phyloP scores from a whole-genome alignment of 2,797 vertebrate species.

The Falco naumanni region DNA sequence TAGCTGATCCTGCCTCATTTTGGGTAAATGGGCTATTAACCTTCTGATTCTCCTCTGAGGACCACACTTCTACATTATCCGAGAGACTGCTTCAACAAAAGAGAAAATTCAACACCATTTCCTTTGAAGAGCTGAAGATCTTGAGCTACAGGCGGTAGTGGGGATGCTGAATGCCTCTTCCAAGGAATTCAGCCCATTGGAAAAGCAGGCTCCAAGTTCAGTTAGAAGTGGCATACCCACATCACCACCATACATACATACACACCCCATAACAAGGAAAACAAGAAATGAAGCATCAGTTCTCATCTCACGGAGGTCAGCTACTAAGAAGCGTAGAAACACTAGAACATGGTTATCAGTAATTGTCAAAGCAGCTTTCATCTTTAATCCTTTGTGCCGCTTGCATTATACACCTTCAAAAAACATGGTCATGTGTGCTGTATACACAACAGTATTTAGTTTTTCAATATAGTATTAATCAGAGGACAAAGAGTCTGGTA shows the following conservation, averaged over 20 bases:
- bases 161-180: background rate
- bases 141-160: background rate
- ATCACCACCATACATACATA: no score
- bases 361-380: background rate
- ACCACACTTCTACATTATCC: background rate
- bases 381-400: background rate
- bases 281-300: background rate
- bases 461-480: background rate
- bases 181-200: background rate
- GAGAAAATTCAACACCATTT: background rate
- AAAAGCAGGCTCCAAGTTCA: background rate
- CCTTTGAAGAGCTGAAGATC: background rate
- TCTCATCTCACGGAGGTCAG: background rate
- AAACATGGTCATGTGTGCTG: background rate
- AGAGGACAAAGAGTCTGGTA: slow-evolving; percentile 21
- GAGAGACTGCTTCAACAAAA: background rate
- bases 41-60: background rate
- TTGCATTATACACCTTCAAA: background rate
- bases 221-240: background rate
- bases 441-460: background rate
- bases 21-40: background rate
- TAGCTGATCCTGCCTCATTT: background rate
- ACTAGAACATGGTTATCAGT: background rate
- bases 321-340: slow-evolving; percentile 21
- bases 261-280: background rate